Conservation (phyloP, 2,888 invertebrate species). For the Rhagonycha fulva region DNA sequence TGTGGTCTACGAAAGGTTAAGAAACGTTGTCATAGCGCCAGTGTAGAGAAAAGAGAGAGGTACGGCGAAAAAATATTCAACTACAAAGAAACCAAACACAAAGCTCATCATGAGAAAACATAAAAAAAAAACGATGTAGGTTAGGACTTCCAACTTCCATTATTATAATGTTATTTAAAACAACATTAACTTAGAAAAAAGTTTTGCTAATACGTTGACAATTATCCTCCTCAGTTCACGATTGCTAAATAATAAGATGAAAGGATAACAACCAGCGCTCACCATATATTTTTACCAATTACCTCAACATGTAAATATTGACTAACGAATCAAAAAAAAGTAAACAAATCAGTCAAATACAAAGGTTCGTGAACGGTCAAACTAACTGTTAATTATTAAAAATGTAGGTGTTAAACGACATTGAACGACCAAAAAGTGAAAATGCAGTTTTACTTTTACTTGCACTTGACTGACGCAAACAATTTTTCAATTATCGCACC, state of each 20-base stretch:
- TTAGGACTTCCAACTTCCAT: not conserved
- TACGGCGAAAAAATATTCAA: not conserved
- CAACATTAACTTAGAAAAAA: not conserved
- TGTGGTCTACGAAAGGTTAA: not conserved
- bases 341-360: not conserved
- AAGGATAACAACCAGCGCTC: not conserved
- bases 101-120: not conserved
- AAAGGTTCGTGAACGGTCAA: conserved; percentile 28
- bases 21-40: not conserved
- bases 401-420: conserved; percentile 11
- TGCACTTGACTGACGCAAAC: not conserved
- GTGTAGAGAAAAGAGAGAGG: not conserved
- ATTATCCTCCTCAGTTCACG: not conserved
- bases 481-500: not conserved
- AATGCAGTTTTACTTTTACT: not conserved
- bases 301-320: not conserved
- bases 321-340: not conserved
- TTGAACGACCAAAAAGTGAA: not conserved
- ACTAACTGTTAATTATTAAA: conserved; percentile 17
- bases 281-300: not conserved
- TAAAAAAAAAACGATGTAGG: not conserved
- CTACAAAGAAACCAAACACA: not conserved
- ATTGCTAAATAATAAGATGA: not conserved
- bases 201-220: not conserved
- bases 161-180: not conserved